These are phyloP conservation scores for Diadegma fenestrale DNA, from an alignment of 2,888 invertebrate genomes.

Conservation along the genomic window DNA sequence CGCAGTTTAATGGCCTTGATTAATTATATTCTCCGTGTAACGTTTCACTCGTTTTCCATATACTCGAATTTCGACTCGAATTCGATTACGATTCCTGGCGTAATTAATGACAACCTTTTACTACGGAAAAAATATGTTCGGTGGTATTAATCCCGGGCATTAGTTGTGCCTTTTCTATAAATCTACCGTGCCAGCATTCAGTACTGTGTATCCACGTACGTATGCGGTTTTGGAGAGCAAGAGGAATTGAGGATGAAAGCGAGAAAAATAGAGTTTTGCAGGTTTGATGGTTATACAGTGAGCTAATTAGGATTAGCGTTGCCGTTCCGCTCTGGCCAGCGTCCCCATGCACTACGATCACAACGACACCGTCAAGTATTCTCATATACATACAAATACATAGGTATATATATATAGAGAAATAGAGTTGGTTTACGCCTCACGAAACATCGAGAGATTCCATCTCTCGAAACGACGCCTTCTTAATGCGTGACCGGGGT, in stretches of 20 bases:
- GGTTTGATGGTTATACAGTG: constrained; percentile 53
- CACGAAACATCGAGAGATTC: constrained; percentile 71
- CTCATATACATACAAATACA: constrained; percentile 8
- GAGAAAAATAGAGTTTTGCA: constrained; percentile 10
- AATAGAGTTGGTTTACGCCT: constrained; percentile 66
- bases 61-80: not conserved
- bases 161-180: not conserved
- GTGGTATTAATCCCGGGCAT: not conserved
- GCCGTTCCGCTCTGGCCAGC: constrained; percentile 63
- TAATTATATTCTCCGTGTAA: not conserved
- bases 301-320: constrained; percentile 65
- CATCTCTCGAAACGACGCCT: constrained; percentile 72
- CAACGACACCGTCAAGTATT: constrained; percentile 13
- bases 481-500: constrained; percentile 80
- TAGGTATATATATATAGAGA: not conserved
- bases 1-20: not conserved
- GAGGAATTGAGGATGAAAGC: not conserved
- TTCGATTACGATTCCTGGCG: not conserved
- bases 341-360: constrained; percentile 55
- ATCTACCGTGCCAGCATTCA: not conserved
- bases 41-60: not conserved
- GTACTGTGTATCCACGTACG: constrained; percentile 9
- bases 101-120: not conserved
- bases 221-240: constrained; percentile 8
- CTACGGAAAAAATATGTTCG: not conserved